phyloP scores from a whole-genome alignment of 2,113 vertebrate genomes.

The Passer domesticus region DNA sequence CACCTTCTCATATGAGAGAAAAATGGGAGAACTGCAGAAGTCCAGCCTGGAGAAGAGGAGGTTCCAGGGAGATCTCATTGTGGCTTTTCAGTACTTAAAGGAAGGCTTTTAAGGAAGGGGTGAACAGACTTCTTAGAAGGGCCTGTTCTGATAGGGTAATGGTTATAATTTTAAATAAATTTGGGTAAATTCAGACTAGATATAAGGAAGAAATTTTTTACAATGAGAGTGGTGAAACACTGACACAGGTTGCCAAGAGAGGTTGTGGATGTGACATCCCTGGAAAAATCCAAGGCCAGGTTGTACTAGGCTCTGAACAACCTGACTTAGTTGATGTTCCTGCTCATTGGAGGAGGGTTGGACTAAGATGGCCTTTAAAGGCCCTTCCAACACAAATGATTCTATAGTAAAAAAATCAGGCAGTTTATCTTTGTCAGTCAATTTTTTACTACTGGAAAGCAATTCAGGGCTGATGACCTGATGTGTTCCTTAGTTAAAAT shows the following conservation, averaged over 20 bases:
- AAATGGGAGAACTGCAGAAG: neutral
- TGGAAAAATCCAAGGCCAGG: neutral
- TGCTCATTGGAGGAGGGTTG: neutral
- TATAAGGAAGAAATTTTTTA: neutral
- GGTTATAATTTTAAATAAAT: neutral
- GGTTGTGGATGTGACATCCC: rapidly evolving
- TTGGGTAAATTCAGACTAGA: neutral
- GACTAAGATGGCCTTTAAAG: neutral
- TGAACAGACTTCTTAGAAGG: neutral
- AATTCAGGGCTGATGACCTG: neutral
- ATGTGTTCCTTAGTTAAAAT: neutral
- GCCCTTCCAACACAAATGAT: neutral
- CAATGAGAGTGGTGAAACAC: neutral
- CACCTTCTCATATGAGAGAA: neutral
- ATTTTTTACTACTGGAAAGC: neutral
- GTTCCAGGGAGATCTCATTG: neutral
- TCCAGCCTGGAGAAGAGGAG: neutral
- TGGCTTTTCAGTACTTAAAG: neutral
- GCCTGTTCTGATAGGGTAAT: neutral
- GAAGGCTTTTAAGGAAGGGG: neutral
- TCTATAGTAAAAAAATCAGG: neutral
- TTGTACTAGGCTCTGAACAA: neutral
- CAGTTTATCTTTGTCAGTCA: neutral
- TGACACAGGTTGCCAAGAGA: neutral
- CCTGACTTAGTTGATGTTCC: neutral